Evolutionary conservation across 2,888 invertebrate genomes (phyloP).

Genomic region (Zaprionus obscuricornis): DNA sequence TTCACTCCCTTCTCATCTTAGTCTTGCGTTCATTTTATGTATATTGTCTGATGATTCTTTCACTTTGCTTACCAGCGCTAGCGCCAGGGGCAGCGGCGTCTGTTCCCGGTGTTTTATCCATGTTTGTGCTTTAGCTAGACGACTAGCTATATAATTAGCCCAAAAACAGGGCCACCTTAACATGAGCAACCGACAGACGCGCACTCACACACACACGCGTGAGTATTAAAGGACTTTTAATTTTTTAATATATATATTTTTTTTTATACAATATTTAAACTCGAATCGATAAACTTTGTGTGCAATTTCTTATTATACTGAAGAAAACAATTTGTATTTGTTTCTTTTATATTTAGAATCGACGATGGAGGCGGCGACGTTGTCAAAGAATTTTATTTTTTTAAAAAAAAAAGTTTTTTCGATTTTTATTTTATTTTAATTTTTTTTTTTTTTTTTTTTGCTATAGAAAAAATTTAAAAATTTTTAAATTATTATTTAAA

Average conservation of each 20-base stretch:
- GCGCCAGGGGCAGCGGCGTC: constrained; percentile 21
- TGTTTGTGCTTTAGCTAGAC: constrained; percentile 63
- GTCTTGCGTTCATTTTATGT: no score
- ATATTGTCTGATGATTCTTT: no score
- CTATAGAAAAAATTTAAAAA: constrained; percentile 42
- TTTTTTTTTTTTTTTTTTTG: constrained; percentile 11
- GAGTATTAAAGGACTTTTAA: constrained; percentile 38
- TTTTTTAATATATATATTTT: no score
- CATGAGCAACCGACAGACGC: constrained; percentile 39
- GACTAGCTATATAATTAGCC: constrained; percentile 66
- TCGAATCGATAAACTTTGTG: constrained; percentile 5
- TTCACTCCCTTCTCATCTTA: no score
- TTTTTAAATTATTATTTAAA: constrained; percentile 23
- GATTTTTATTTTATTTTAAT: constrained; percentile 25
- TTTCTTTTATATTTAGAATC: constrained; percentile 75
- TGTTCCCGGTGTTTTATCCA: constrained; percentile 60
- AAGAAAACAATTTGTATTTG: constrained; percentile 39
- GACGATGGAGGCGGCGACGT: constrained; percentile 36
- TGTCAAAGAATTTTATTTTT: constrained; percentile 40
- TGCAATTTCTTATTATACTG: constrained; percentile 43
- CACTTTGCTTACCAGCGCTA: constrained; percentile 53
- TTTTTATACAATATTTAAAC: constrained; percentile 23
- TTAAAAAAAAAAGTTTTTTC: constrained; percentile 24
- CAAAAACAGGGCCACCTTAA: constrained; percentile 61
- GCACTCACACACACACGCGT: constrained; percentile 17